These are phyloP conservation scores for Diadegma fenestrale DNA, from an alignment of 2,888 invertebrate genomes.

Conservation along the genomic window DNA sequence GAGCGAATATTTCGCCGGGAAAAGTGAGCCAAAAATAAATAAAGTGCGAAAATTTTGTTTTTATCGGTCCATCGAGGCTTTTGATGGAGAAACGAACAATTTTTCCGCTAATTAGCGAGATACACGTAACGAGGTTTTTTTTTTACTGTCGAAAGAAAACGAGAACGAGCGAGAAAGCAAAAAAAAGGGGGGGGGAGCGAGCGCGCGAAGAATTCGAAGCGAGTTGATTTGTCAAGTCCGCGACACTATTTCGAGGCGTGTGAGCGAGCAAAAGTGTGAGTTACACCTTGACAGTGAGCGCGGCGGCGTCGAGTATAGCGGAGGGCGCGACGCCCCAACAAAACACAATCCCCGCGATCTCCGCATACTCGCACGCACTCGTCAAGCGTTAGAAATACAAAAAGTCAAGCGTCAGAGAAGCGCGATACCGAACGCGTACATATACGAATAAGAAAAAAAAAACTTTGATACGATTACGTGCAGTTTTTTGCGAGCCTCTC, in stretches of 20 bases:
- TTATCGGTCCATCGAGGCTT: too few relatives aligned
- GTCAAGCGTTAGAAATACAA: not conserved
- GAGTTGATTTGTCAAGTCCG: conserved; percentile 59
- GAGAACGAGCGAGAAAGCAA: not conserved
- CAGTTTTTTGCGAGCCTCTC: conserved; percentile 12
- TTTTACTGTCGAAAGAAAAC: not conserved
- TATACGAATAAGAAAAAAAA: conserved; percentile 1
- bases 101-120: not conserved
- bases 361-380: conserved; percentile 54
- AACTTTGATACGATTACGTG: conserved; percentile 43
- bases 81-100: not conserved
- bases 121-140: not conserved
- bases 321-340: conserved; percentile 28
- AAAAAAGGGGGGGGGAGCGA: not conserved
- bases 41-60: too few relatives aligned
- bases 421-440: not conserved
- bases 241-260: conserved; percentile 62
- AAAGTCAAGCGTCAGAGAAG: conserved; percentile 2
- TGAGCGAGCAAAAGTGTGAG: conserved; percentile 5
- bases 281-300: conserved; percentile 61
- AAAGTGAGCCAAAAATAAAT: not conserved
- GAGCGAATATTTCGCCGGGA: not conserved
- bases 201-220: conserved; percentile 54
- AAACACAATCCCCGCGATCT: conserved; percentile 55
- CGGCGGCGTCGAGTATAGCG: not conserved